Evolutionary conservation across 1,140 invertebrate genomes (phyloP).

Genomic region (Plectrocnemia conspersa): DNA sequence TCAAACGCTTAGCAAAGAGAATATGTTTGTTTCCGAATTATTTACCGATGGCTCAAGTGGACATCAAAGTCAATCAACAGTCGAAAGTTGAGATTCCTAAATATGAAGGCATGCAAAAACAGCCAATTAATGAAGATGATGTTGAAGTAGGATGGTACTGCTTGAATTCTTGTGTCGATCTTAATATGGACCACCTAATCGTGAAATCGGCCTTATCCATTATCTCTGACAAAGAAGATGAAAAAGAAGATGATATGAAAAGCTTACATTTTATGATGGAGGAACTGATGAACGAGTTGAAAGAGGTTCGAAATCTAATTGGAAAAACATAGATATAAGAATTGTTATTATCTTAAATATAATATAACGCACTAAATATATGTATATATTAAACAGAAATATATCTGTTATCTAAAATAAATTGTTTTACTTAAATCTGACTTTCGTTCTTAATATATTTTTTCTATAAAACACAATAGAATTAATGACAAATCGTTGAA

Average conservation of each 20-base stretch:
- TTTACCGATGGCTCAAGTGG: conserved; percentile 55
- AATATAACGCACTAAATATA: no score
- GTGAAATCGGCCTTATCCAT: conserved; percentile 53
- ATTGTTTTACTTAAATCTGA: no score
- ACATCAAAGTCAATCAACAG: conserved; percentile 58
- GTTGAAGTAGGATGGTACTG: conserved; percentile 43
- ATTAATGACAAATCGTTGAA: no score
- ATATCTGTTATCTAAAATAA: no score
- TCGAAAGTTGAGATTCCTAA: conserved; percentile 46
- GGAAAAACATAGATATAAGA: no score
- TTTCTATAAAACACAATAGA: no score
- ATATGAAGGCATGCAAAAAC: conserved; percentile 40
- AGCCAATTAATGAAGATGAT: conserved; percentile 43
- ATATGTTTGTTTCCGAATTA: conserved; percentile 63
- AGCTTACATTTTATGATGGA: no score
- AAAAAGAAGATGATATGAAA: conserved; percentile 42
- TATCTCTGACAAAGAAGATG: conserved; percentile 47
- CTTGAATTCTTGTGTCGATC: conserved; percentile 44
- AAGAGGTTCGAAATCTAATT: no score
- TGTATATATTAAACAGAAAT: no score
- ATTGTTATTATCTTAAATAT: no score
- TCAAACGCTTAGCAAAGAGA: conserved; percentile 49
- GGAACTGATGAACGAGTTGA: no score
- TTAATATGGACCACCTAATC: conserved; percentile 46
- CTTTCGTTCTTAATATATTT: no score